Conservation (phyloP, 2,797 vertebrate species). For the Uromys caudimaculatus region DNA sequence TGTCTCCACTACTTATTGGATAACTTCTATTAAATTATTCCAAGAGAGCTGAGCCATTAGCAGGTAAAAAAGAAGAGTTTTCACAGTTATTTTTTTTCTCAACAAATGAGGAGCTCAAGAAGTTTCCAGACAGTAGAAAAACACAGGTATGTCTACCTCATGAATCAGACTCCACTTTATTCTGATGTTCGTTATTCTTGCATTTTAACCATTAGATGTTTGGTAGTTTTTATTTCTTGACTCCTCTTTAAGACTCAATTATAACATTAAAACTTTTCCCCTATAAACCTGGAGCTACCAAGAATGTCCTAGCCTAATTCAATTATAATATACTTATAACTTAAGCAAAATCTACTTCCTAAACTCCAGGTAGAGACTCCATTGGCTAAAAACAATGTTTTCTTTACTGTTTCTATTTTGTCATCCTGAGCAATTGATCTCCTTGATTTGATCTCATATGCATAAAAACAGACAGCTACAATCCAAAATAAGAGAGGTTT, state of each 20-base stretch:
- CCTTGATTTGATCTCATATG: slow-evolving; percentile 41
- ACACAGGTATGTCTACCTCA: slow-evolving; percentile 7
- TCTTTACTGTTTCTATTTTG: neutral
- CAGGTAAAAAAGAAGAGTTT: slow-evolving; percentile 23
- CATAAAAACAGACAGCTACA: slow-evolving; percentile 38
- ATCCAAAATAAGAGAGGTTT: slow-evolving; percentile 34
- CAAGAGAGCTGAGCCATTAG: neutral
- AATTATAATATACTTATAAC: slow-evolving; percentile 67
- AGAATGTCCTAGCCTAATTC: slow-evolving; percentile 52
- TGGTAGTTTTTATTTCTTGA: slow-evolving; percentile 48
- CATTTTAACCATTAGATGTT: neutral
- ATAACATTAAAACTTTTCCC: slow-evolving; percentile 13
- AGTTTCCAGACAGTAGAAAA: neutral
- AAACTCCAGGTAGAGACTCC: slow-evolving; percentile 48
- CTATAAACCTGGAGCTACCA: slow-evolving; percentile 6
- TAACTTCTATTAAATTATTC: slow-evolving; percentile 11
- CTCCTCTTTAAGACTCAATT: slow-evolving; percentile 50
- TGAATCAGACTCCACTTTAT: neutral
- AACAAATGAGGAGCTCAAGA: slow-evolving; percentile 32
- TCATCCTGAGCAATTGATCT: slow-evolving; percentile 1
- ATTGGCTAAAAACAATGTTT: slow-evolving; percentile 13
- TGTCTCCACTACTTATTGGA: slow-evolving; percentile 3
- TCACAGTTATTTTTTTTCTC: slow-evolving; percentile 29
- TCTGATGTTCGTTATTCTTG: slow-evolving; percentile 43
- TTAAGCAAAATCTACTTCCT: slow-evolving; percentile 63